Base-by-base conservation (phyloP, 2,888 invertebrate genomes). In the Macrosiphum euphorbiae region DNA sequence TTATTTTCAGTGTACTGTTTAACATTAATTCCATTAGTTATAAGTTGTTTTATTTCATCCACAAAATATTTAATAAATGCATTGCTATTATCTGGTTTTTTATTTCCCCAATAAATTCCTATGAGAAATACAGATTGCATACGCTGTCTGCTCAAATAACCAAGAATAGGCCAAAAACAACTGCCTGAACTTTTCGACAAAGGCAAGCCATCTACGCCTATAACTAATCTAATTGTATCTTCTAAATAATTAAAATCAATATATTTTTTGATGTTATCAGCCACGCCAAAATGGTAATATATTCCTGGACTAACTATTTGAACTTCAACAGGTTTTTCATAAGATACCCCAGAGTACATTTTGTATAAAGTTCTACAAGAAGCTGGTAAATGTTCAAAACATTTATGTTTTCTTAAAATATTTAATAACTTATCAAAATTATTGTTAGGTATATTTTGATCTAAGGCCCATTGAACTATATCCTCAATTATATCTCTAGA, bases 121-220 rank as follows among this genome's bases (percentile, higher is more conserved):
- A 78, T 78, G 5, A 94, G 87, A 94, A 94, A 94, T 95, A 78
- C 86, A 47, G 28, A 47, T 50, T 86, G 50, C 28, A 28, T 28
- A 61, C 13, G 24, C 47, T 86, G 86, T 86, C 52, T 52, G 52
- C 86, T 86, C 50, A 47, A 47, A 84, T 58, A 50, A 52, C 94
- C 95, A 47, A 95, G 94, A 61, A 95, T 95, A 24, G 94, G 95
- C 95, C 95, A 95, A 92, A 95, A 94, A 61, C 92, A 88, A 94
- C 94, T 94, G 8, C 84, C 52, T 61, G 61, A 90, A 91, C 94
- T 94, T 87, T 93, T 92, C 47, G 89, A 88, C 61, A 95, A 52
- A 61, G 61, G 61, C 61, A 61, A 61, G 28, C 61, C 61, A 28
- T 61, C 61, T 61, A 61, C 61, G 28, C 86, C 58, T n/a, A 52